Evolutionary conservation across 2,113 vertebrate genomes (phyloP).

Genomic region (Phrynocephalus versicolor): DNA sequence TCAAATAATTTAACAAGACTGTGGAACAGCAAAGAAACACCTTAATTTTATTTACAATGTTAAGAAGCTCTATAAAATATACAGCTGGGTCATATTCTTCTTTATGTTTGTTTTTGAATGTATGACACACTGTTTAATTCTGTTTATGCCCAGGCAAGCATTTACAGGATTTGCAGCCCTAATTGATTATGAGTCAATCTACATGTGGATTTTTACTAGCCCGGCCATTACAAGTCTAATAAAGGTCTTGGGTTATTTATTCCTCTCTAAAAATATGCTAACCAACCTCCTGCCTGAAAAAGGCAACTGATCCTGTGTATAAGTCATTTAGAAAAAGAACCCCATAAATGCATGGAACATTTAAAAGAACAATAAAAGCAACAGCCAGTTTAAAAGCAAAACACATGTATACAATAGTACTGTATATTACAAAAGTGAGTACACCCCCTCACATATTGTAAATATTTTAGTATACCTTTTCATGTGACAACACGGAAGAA

Average conservation of each 20-base stretch:
- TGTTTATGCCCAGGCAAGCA: no score
- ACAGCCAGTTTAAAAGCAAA: neutral
- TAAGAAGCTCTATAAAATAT: neutral
- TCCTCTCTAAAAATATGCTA: neutral
- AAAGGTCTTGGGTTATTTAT: neutral
- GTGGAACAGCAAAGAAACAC: constrained; percentile 2
- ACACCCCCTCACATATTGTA: no score
- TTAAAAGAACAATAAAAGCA: neutral
- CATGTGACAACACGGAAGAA: no score
- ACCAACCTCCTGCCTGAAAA: neutral
- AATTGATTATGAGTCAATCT: no score
- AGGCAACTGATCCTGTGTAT: neutral
- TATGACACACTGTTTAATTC: neutral
- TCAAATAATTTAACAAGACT: neutral
- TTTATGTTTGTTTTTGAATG: neutral
- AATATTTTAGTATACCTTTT: no score
- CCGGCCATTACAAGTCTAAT: no score
- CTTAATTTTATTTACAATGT: no score
- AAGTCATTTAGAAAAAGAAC: neutral
- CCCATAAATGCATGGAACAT: neutral
- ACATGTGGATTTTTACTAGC: neutral
- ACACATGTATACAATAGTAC: no score
- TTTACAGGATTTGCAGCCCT: neutral
- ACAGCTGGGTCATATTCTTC: neutral
- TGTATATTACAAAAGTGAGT: no score